A percentile compares a stretch with the other conserved stretches of the same genome.
phyloP scores from a whole-genome alignment of 2,888 invertebrate genomes.

The Drosophila fungiperda region DNA sequence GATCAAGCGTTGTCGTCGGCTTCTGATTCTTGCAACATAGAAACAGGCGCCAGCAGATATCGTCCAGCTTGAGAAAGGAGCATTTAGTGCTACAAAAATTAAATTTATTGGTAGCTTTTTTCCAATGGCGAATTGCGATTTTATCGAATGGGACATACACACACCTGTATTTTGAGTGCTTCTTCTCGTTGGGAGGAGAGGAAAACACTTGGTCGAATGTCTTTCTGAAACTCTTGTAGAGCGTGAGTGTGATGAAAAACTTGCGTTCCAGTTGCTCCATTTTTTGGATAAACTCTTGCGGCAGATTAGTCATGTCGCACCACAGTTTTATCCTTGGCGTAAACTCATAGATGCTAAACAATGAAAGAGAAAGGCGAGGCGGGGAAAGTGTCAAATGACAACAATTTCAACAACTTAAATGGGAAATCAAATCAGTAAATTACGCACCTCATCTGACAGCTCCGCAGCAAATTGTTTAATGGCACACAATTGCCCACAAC shows the following conservation, averaged over 20 bases:
- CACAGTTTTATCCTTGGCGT: constrained; percentile 97
- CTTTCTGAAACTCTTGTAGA: constrained; percentile 95
- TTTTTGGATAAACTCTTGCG: constrained; percentile 92
- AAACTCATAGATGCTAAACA: constrained; percentile 94
- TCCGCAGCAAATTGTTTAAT: constrained; percentile 93
- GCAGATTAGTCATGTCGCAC: constrained; percentile 96
- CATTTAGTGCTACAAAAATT: constrained; percentile 85
- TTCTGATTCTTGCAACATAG: constrained; percentile 95
- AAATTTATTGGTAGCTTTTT: not conserved
- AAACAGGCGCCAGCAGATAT: constrained; percentile 97
- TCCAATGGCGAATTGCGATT: not conserved
- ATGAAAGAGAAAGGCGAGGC: constrained; percentile 25
- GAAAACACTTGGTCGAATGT: constrained; percentile 95
- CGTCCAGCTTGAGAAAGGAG: constrained; percentile 93
- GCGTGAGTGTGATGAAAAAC: constrained; percentile 96
- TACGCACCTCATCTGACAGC: constrained; percentile 93
- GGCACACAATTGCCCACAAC: constrained; percentile 96
- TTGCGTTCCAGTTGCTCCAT: constrained; percentile 94
- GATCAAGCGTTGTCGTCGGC: constrained; percentile 94
- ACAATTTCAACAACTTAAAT: not conserved
- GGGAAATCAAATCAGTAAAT: not conserved
- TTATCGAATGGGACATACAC: not conserved
- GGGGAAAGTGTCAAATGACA: not conserved
- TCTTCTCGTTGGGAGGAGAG: constrained; percentile 86
- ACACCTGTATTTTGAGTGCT: constrained; percentile 82